These are phyloP conservation scores for Drosophila fulvimacula DNA, from an alignment of 2,888 invertebrate genomes.

Conservation along the genomic window DNA sequence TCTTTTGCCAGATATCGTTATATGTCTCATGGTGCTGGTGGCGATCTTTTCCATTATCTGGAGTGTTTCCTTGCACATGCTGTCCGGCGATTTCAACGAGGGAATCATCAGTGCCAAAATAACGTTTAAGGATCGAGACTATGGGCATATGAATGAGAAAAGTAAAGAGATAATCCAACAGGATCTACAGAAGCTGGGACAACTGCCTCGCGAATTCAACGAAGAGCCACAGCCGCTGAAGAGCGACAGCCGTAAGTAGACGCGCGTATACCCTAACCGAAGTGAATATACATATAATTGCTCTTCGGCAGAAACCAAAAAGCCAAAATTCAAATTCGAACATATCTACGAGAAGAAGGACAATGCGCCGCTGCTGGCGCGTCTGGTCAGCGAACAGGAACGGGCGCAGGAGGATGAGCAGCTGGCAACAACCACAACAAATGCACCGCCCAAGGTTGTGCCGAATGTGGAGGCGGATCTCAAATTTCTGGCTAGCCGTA, in stretches of 20 bases:
- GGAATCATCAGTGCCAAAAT: slow-evolving; percentile 82
- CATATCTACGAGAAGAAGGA: slow-evolving; percentile 70
- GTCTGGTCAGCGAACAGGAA: slow-evolving; percentile 30
- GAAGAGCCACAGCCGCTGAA: slow-evolving; percentile 33
- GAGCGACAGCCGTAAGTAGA: slow-evolving; percentile 63
- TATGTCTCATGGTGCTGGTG: slow-evolving; percentile 81
- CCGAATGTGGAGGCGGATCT: slow-evolving; percentile 72
- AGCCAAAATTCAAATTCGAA: slow-evolving; percentile 68
- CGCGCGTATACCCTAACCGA: rapidly evolving
- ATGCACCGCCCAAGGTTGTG: slow-evolving; percentile 52
- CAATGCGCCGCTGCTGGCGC: slow-evolving; percentile 53
- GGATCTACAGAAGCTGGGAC: slow-evolving; percentile 65
- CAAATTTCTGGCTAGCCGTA: slow-evolving; percentile 72
- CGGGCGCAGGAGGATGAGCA: not conserved
- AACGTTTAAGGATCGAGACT: slow-evolving; percentile 71
- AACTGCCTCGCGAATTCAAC: slow-evolving; percentile 27
- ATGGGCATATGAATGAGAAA: slow-evolving; percentile 65
- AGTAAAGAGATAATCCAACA: slow-evolving; percentile 64
- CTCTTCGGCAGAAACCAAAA: slow-evolving; percentile 53
- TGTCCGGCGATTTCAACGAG: slow-evolving; percentile 78
- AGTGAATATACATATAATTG: not conserved
- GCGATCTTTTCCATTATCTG: slow-evolving; percentile 81
- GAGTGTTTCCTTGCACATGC: slow-evolving; percentile 75
- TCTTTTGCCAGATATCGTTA: slow-evolving; percentile 69
- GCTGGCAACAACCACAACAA: slow-evolving; percentile 33